phyloP scores from a whole-genome alignment of 2,888 invertebrate genomes.

The Hololepta plana region DNA sequence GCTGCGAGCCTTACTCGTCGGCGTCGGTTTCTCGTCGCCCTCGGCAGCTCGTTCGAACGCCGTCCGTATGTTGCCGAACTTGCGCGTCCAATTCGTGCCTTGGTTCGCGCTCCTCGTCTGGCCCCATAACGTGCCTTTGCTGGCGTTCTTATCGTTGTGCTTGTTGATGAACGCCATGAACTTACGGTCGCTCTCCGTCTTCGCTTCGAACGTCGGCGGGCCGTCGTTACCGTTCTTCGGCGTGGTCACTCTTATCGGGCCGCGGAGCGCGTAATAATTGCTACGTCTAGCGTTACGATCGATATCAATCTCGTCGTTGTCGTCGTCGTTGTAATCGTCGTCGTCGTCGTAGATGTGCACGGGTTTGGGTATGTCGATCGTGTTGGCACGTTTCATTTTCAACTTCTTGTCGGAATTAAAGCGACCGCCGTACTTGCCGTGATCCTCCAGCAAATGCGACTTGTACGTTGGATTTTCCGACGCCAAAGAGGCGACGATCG shows the following conservation, averaged over 20 bases:
- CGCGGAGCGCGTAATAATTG: slow-evolving; percentile 31
- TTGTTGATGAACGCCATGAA: slow-evolving; percentile 69
- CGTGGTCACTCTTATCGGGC: slow-evolving; percentile 37
- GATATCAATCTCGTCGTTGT: slow-evolving; percentile 20
- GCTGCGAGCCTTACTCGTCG: slow-evolving; percentile 33
- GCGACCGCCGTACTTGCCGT: slow-evolving; percentile 22
- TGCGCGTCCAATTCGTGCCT: slow-evolving; percentile 51
- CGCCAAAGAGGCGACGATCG: slow-evolving; percentile 16
- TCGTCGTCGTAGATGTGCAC: slow-evolving; percentile 28
- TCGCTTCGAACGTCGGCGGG: slow-evolving; percentile 56
- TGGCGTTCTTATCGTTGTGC: slow-evolving; percentile 34
- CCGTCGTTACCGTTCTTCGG: slow-evolving; percentile 23
- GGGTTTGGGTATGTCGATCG: slow-evolving; percentile 71
- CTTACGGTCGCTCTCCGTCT: slow-evolving; percentile 71
- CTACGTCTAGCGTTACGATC: slow-evolving; percentile 20
- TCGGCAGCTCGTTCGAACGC: slow-evolving; percentile 39
- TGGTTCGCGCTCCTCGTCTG: slow-evolving; percentile 10
- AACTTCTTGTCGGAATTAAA: slow-evolving; percentile 44
- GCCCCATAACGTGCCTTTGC: slow-evolving; percentile 17
- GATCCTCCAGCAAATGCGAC: too few relatives aligned
- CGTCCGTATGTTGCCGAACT: slow-evolving; percentile 70
- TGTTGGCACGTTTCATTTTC: slow-evolving; percentile 75
- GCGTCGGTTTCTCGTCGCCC: slow-evolving; percentile 13
- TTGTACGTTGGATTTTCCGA: slow-evolving; percentile 15
- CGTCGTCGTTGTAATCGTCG: slow-evolving; percentile 27